phyloP scores from a whole-genome alignment of 2,797 vertebrate species.

The Delichon dasypus region DNA sequence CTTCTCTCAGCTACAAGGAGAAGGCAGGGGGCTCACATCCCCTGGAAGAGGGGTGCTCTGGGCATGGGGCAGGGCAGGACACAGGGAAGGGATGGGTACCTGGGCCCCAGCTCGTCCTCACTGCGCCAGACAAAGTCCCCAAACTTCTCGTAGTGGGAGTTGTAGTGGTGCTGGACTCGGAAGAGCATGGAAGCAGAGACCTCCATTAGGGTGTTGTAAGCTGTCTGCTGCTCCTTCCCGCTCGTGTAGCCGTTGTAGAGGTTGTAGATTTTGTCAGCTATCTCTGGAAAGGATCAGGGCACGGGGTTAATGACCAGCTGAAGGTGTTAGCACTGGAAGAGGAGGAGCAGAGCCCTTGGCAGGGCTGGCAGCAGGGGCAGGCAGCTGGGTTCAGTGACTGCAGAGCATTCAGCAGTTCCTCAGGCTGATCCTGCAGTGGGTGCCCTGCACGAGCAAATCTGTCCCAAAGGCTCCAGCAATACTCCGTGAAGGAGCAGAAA shows the following conservation, averaged over 20 bases:
- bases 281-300: slow-evolving; percentile 79
- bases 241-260: slow-evolving; percentile 98
- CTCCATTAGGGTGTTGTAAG: slow-evolving; percentile 97
- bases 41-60: background rate
- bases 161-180: slow-evolving; percentile 97
- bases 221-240: slow-evolving; percentile 97
- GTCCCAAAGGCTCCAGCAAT: background rate
- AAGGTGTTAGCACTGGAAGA: background rate
- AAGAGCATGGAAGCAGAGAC: slow-evolving; percentile 90
- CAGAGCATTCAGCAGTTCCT: background rate
- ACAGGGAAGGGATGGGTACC: slow-evolving; percentile 74
- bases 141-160: slow-evolving; percentile 98
- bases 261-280: slow-evolving; percentile 97
- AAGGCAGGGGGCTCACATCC: background rate
- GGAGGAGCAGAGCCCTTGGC: background rate
- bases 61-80: background rate
- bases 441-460: background rate
- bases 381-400: background rate
- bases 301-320: background rate
- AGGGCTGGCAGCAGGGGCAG: background rate
- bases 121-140: slow-evolving; percentile 98
- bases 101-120: slow-evolving; percentile 95
- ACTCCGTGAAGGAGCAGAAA: background rate
- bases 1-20: background rate
- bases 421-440: background rate